These are phyloP conservation scores for Cichlasoma orientale DNA, from an alignment of 2,797 vertebrate genomes.

Conservation along the genomic window DNA sequence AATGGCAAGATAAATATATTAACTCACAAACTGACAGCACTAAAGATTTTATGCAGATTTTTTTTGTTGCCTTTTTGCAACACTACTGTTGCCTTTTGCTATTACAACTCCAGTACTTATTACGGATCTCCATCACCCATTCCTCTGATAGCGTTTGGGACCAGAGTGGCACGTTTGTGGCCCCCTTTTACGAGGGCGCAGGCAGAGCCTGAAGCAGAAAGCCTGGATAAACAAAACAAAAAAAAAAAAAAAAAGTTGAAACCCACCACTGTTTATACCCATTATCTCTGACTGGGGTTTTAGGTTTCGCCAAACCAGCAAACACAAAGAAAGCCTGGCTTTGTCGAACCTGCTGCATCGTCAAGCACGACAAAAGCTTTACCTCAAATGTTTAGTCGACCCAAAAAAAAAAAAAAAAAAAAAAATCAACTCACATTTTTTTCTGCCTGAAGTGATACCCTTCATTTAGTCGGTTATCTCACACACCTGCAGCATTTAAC, in stretches of 20 bases:
- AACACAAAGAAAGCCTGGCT: not conserved
- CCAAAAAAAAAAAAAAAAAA: not conserved
- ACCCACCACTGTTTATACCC: not conserved
- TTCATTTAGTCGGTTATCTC: not conserved
- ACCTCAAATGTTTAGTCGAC: not conserved
- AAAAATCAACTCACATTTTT: not conserved
- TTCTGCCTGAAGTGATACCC: not conserved
- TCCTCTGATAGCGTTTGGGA: no score
- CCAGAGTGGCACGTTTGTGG: not conserved
- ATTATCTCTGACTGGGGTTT: not conserved
- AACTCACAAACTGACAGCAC: no score
- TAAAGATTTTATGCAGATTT: no score
- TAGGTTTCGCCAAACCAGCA: not conserved
- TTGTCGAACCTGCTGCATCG: rapidly evolving
- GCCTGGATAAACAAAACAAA: no score
- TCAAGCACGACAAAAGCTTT: not conserved
- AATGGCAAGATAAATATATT: no score
- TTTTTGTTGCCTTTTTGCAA: no score
- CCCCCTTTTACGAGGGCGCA: not conserved
- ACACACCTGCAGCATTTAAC: not conserved
- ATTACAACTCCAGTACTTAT: no score
- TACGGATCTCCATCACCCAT: no score
- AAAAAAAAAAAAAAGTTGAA: not conserved
- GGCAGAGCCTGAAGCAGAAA: not conserved
- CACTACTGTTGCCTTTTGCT: no score